Evolutionary conservation across 2,797 vertebrate species (phyloP).

Genomic region (Tokudaia tokunoshimensis): DNA sequence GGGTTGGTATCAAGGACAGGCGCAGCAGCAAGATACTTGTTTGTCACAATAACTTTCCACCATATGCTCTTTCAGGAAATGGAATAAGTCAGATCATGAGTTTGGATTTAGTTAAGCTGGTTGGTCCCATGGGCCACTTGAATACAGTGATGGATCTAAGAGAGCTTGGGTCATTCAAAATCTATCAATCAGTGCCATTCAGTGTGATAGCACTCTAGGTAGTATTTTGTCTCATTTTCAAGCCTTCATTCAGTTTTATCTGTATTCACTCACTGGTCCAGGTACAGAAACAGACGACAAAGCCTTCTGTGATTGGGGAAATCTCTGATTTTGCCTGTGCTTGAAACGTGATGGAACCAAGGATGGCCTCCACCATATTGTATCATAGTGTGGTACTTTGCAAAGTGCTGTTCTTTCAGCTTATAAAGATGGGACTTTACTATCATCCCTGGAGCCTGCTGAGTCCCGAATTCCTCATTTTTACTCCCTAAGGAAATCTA

Average conservation of each 20-base stretch:
- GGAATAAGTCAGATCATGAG: background rate
- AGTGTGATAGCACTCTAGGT: background rate
- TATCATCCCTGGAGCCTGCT: background rate
- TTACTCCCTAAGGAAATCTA: background rate
- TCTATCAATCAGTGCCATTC: fast-evolving
- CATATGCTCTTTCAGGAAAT: background rate
- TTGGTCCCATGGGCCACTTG: background rate
- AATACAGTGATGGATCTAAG: background rate
- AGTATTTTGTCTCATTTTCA: background rate
- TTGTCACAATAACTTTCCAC: background rate
- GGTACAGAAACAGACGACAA: background rate
- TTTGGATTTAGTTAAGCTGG: background rate
- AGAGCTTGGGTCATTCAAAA: background rate
- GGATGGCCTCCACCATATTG: fast-evolving
- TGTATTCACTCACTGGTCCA: background rate
- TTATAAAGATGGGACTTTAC: background rate
- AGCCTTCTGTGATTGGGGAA: background rate
- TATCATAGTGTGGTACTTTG: background rate
- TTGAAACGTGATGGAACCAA: background rate
- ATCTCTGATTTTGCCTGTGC: background rate
- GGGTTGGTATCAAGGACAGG: background rate
- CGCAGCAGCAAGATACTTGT: background rate
- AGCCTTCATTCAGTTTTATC: too few species aligned
- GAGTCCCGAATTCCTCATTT: background rate
- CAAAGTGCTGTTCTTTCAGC: background rate